These are phyloP conservation scores for Atta colombica DNA, from an alignment of 1,140 invertebrate genomes.

Conservation along the genomic window DNA sequence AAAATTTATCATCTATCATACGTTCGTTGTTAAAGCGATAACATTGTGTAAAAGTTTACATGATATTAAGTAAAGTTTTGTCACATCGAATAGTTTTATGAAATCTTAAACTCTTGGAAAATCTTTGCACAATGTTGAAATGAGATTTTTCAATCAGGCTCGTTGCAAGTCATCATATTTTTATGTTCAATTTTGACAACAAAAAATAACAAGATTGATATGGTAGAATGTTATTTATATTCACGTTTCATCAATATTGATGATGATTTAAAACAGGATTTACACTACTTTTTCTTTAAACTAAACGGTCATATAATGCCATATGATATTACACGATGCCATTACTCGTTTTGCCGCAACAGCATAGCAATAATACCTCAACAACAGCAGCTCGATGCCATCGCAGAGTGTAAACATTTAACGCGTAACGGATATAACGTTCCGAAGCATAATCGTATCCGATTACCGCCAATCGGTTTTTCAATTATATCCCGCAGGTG, in stretches of 20 bases:
- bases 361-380: conserved; percentile 47
- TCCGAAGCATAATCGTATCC: conserved; percentile 52
- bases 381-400: conserved; percentile 21
- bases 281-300: conserved; percentile 32
- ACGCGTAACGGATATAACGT: conserved; percentile 59
- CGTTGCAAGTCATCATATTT: neutral
- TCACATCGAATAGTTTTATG: neutral
- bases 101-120: neutral
- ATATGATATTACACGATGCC: conserved; percentile 47
- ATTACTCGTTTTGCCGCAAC: conserved; percentile 39
- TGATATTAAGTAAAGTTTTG: neutral
- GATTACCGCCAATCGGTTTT: conserved; percentile 61
- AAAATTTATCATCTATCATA: conserved; percentile 28
- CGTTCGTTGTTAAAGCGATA: conserved; percentile 3
- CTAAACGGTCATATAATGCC: conserved; percentile 17
- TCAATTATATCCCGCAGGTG: conserved; percentile 56
- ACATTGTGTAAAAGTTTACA: neutral
- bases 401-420: conserved; percentile 55
- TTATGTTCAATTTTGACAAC: neutral
- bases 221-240: neutral
- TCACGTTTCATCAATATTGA: conserved; percentile 13
- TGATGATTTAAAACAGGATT: conserved; percentile 39
- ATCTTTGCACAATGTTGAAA: neutral
- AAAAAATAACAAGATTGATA: neutral
- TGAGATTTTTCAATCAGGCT: neutral